A percentile compares a stretch with the other conserved stretches of the same genome.
Conservation (phyloP, 1,140 invertebrate species). For the Apis dorsata region DNA sequence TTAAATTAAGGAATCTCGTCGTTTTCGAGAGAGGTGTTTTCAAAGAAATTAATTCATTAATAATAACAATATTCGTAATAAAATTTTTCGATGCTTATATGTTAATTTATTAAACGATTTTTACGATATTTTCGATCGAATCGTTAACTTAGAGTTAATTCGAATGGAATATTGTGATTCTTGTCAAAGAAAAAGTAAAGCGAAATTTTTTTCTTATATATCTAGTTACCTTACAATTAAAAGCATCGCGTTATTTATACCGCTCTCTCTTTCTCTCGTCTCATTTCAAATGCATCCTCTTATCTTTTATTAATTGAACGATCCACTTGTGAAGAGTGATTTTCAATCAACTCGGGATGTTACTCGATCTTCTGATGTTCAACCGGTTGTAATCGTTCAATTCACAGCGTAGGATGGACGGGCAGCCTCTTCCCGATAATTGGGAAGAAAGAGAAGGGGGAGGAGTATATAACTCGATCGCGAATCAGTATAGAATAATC, state of each 20-base stretch:
- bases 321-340: not conserved
- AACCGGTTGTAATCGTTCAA: slow-evolving; percentile 35
- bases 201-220: no score
- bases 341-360: not conserved
- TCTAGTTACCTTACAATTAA: no score
- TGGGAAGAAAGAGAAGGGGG: not conserved
- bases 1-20: not conserved
- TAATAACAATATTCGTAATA: no score
- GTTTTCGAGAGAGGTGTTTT: not conserved
- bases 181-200: no score
- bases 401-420: slow-evolving; percentile 21
- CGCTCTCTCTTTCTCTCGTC: no score
- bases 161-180: no score
- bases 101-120: no score
- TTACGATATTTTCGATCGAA: no score
- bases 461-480: not conserved
- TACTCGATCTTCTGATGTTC: slow-evolving; percentile 16
- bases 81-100: no score
- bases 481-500: slow-evolving; percentile 51
- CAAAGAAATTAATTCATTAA: no score
- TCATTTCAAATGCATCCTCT: not conserved
- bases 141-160: no score
- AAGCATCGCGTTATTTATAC: no score
- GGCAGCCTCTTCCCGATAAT: not conserved
- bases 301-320: not conserved